Conservation (phyloP, 2,113 vertebrate species). For the Chlorocebus sabaeus region DNA sequence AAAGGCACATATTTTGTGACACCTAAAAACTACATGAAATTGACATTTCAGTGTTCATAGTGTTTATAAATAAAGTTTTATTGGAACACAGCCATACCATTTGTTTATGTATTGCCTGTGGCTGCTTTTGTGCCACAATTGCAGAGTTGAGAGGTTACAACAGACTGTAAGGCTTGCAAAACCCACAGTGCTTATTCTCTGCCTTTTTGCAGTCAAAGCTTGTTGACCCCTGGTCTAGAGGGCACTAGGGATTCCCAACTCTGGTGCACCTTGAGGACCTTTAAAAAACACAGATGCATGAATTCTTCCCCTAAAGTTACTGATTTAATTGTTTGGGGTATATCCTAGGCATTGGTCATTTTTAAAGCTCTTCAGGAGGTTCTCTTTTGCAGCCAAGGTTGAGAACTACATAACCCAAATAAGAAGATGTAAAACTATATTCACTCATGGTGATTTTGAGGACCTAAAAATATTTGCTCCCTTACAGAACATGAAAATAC, state of each 20-base stretch:
- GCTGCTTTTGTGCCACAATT: neutral
- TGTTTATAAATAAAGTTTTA: slow-evolving; percentile 12
- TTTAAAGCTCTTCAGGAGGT: neutral
- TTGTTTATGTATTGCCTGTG: neutral
- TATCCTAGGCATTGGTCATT: neutral
- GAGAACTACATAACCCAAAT: neutral
- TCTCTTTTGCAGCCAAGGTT: neutral
- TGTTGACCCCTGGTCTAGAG: neutral
- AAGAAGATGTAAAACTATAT: neutral
- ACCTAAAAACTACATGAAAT: slow-evolving; percentile 5
- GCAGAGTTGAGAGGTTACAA: neutral
- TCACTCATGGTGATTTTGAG: neutral
- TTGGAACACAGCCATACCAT: neutral
- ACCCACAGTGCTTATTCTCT: neutral
- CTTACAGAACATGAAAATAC: neutral
- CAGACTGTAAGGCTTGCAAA: neutral
- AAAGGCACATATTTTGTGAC: slow-evolving; percentile 23
- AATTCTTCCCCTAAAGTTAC: neutral
- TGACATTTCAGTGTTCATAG: slow-evolving; percentile 12
- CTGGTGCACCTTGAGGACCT: neutral
- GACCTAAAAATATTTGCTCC: neutral
- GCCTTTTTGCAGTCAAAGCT: neutral
- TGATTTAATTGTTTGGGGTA: neutral
- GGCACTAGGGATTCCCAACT: neutral
- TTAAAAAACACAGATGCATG: neutral